Evolutionary conservation across 2,888 invertebrate genomes (phyloP).

Genomic region (Saturnia japonica): DNA sequence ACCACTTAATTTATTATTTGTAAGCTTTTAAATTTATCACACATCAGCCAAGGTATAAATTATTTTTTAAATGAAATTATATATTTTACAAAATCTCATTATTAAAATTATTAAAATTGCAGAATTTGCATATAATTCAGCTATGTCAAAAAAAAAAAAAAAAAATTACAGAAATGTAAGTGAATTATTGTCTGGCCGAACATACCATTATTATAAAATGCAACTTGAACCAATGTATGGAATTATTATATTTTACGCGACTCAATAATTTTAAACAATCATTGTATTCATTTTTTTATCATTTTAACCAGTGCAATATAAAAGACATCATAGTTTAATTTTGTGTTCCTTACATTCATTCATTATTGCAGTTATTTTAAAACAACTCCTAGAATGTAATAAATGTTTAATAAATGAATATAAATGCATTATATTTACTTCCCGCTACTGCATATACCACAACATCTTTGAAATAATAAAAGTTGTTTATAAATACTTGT

Average conservation of each 20-base stretch:
- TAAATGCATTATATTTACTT: background rate
- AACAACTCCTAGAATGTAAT: slow-evolving; percentile 10
- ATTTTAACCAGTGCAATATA: slow-evolving; percentile 2
- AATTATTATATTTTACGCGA: slow-evolving; percentile 2
- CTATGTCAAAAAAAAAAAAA: slow-evolving; percentile 26
- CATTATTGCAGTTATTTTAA: slow-evolving; percentile 15
- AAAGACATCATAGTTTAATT: background rate
- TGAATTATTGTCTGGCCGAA: slow-evolving; percentile 12
- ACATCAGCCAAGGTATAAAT: slow-evolving; percentile 6
- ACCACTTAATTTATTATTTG: background rate
- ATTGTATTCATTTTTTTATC: background rate
- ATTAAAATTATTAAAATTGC: slow-evolving; percentile 9
- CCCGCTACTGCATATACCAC: background rate
- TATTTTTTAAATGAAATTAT: background rate
- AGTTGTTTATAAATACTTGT: background rate
- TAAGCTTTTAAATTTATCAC: slow-evolving; percentile 12
- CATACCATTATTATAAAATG: background rate
- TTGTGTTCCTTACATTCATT: background rate
- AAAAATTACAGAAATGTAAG: slow-evolving; percentile 25
- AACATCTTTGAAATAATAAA: background rate
- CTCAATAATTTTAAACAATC: background rate
- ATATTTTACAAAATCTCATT: background rate
- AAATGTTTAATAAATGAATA: background rate
- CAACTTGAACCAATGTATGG: background rate
- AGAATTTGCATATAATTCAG: slow-evolving; percentile 5